Conservation (phyloP, 2,888 invertebrate genomes). For the Azorinus chamasolen region DNA sequence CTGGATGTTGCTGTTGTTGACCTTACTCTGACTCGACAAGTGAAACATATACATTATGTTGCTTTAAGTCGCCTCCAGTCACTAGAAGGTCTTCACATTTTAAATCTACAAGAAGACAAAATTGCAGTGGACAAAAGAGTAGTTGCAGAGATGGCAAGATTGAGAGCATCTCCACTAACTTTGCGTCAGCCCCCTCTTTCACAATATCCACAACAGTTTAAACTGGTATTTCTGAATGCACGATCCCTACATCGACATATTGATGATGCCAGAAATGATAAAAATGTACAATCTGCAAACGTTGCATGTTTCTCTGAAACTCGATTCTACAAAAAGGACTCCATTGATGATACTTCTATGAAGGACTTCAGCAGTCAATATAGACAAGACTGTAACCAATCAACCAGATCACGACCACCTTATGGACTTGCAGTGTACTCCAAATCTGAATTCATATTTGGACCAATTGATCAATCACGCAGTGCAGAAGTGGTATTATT, state of each 20-base stretch:
- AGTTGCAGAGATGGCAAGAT: constrained; percentile 41
- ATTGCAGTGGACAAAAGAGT: constrained; percentile 34
- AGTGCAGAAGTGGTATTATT: too few relatives aligned
- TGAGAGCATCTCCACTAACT: constrained; percentile 18
- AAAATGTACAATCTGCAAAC: constrained; percentile 20
- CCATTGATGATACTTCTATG: constrained; percentile 10
- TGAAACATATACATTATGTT: constrained; percentile 62
- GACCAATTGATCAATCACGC: too few relatives aligned
- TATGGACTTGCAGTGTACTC: too few relatives aligned
- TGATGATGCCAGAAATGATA: constrained; percentile 21
- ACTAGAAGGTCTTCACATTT: constrained; percentile 47
- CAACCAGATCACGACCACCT: constrained; percentile 16
- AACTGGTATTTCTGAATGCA: constrained; percentile 51
- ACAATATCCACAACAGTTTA: constrained; percentile 8
- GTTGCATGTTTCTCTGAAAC: constrained; percentile 35
- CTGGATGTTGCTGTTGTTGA: constrained; percentile 51
- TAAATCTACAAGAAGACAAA: constrained; percentile 46
- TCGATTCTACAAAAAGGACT: constrained; percentile 7
- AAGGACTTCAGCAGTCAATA: constrained; percentile 7
- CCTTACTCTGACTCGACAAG: constrained; percentile 38
- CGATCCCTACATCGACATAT: constrained; percentile 37
- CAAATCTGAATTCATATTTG: too few relatives aligned
- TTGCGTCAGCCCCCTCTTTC: constrained; percentile 8
- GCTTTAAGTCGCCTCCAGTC: constrained; percentile 52
- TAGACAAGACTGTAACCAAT: constrained; percentile 22